These are phyloP conservation scores for Paramisgurnus dabryanus DNA, from an alignment of 2,113 vertebrate genomes.

Conservation along the genomic window DNA sequence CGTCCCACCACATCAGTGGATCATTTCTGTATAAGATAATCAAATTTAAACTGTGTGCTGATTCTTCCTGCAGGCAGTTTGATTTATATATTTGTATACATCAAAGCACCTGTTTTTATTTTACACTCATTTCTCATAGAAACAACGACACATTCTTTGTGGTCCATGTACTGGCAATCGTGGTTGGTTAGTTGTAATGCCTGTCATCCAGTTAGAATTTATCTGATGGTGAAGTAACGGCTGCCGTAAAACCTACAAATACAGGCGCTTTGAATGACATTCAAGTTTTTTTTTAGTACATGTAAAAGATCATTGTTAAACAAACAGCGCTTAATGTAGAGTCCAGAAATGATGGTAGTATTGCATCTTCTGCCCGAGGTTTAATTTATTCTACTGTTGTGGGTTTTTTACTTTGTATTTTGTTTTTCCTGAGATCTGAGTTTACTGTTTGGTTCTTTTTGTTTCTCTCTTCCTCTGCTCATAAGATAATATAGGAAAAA, in stretches of 20 bases:
- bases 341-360: conserved; percentile 30
- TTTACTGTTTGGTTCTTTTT: conserved; percentile 43
- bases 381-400: conserved; percentile 55
- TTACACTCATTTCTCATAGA: background rate
- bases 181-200: background rate
- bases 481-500: conserved; percentile 46
- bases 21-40: conserved; percentile 33
- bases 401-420: conserved; percentile 49
- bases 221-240: background rate
- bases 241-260: conserved; percentile 3
- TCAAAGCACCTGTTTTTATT: conserved; percentile 8
- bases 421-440: conserved; percentile 42
- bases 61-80: conserved; percentile 49
- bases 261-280: conserved; percentile 25
- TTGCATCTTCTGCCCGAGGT: conserved; percentile 49
- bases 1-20: conserved; percentile 42
- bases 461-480: conserved; percentile 18
- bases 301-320: conserved; percentile 13
- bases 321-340: conserved; percentile 36
- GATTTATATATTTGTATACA: background rate
- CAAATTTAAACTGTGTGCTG: conserved; percentile 23
- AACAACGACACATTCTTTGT: conserved; percentile 7
- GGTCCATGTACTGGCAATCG: conserved; percentile 12
- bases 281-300: conserved; percentile 3
- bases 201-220: background rate